These are phyloP conservation scores for Pseudococcus longispinus DNA, from an alignment of 2,888 invertebrate genomes.

Conservation along the genomic window DNA sequence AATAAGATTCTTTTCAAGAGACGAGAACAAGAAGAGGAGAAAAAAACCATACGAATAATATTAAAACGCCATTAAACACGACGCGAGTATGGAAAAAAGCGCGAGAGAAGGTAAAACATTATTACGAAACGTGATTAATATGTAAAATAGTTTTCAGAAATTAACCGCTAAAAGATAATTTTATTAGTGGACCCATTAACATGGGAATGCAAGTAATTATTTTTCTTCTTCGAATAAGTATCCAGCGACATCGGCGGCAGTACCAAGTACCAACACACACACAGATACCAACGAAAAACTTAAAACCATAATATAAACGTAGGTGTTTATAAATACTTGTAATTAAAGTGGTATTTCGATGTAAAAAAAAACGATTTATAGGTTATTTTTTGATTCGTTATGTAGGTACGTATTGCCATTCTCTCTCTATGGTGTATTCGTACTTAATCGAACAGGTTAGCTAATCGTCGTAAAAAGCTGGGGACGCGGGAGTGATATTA, in stretches of 20 bases:
- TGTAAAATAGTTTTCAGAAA: conserved; percentile 48
- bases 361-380: conserved; percentile 30
- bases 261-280: not conserved
- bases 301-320: not conserved
- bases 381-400: conserved; percentile 34
- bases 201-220: conserved; percentile 50
- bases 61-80: conserved; percentile 43
- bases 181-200: conserved; percentile 50
- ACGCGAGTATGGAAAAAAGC: not conserved
- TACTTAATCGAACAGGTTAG: not conserved
- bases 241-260: not conserved
- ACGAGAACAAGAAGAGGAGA: not conserved
- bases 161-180: conserved; percentile 52
- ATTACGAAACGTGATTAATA: conserved; percentile 50
- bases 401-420: not conserved
- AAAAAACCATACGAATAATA: conserved; percentile 12
- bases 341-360: conserved; percentile 49
- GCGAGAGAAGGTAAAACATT: not conserved
- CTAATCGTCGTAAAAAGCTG: not conserved
- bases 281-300: too few species aligned
- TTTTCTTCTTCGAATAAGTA: conserved; percentile 27
- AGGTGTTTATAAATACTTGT: conserved; percentile 52
- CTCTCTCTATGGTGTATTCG: not conserved
- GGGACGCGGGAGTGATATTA: not conserved
- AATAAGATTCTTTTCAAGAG: not conserved